A percentile compares a stretch with the other conserved stretches of the same genome.
These are phyloP conservation scores for Bagarius yarrelli DNA, from an alignment of 2,113 vertebrate species.

Conservation along the genomic window DNA sequence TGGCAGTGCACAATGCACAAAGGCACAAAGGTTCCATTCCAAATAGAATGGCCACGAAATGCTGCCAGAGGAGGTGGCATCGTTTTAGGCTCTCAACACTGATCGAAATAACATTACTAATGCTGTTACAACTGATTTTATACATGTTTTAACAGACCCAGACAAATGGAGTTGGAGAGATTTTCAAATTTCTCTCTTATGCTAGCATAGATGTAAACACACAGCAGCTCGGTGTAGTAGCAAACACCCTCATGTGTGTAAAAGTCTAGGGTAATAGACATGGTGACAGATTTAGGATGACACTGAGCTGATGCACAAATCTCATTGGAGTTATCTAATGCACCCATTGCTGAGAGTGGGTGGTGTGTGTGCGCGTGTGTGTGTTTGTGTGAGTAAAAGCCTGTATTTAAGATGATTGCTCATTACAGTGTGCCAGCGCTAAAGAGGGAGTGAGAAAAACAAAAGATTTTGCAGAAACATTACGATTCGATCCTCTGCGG, in stretches of 20 bases:
- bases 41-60: constrained; percentile 26
- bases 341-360: constrained; percentile 39
- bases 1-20: constrained; percentile 34
- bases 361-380: constrained; percentile 12
- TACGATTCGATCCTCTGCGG: constrained; percentile 20
- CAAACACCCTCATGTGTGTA: neutral
- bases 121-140: constrained; percentile 12
- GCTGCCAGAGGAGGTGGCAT: constrained; percentile 27
- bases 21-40: constrained; percentile 28
- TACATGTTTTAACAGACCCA: constrained; percentile 27
- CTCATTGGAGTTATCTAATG: constrained; percentile 37
- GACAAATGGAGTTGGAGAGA: neutral
- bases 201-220: neutral
- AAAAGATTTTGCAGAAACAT: constrained; percentile 29
- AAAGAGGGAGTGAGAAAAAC: constrained; percentile 35
- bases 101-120: constrained; percentile 29
- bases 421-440: constrained; percentile 26
- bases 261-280: constrained; percentile 7
- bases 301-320: constrained; percentile 16
- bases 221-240: constrained; percentile 11
- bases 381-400: constrained; percentile 35
- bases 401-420: constrained; percentile 38
- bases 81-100: neutral
- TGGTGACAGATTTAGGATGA: constrained; percentile 32
- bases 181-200: neutral